Conservation (phyloP, 2,113 vertebrate species). For the Chascanopsetta lugubris region DNA sequence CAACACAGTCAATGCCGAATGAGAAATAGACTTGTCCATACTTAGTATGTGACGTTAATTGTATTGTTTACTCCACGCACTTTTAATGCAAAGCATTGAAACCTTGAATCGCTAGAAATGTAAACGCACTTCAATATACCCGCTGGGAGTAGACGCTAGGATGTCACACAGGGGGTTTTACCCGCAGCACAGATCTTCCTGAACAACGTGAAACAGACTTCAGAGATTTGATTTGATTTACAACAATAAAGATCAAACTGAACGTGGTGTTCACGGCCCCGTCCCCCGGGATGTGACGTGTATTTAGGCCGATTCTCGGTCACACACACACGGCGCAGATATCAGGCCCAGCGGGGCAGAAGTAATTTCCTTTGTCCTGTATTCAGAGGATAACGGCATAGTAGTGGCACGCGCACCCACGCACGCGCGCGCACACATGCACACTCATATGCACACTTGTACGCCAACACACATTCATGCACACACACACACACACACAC, state of each 20-base stretch:
- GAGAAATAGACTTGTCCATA: accelerated
- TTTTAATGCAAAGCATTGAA: accelerated
- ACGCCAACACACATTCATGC: too few species aligned
- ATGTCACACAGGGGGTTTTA: neutral
- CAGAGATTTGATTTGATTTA: neutral
- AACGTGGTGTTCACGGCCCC: too few species aligned
- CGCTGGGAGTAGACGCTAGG: neutral
- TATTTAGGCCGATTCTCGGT: neutral
- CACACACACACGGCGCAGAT: slow-evolving; percentile 1
- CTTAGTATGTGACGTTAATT: accelerated
- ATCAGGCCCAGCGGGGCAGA: slow-evolving; percentile 60
- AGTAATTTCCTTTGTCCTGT: slow-evolving; percentile 76
- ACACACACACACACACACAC: neutral
- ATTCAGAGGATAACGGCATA: slow-evolving; percentile 37
- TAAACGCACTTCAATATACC: neutral
- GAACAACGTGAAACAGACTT: neutral
- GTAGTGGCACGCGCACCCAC: neutral
- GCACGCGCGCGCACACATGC: neutral
- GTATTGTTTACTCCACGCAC: accelerated
- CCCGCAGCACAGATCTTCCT: neutral
- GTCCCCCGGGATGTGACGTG: too few species aligned
- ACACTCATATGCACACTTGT: too few species aligned
- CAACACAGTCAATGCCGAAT: neutral
- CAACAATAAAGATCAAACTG: neutral
- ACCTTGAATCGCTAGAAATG: slow-evolving; percentile 1